A percentile compares a stretch with the other conserved stretches of the same genome.
phyloP scores from a whole-genome alignment of 2,797 vertebrate species.

The Acipenser ruthenus region DNA sequence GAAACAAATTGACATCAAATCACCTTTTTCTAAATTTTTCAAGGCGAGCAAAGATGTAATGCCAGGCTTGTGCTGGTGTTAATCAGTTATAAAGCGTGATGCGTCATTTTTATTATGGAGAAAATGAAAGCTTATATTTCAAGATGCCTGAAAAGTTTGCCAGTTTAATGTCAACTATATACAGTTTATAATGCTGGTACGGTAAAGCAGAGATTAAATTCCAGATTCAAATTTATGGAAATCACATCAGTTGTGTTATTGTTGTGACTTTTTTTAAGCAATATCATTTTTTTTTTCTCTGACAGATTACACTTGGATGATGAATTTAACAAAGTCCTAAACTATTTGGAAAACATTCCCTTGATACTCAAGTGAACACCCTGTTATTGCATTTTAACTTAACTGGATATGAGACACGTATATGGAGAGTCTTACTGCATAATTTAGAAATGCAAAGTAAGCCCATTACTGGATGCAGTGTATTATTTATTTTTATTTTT shows the following conservation, averaged over 20 bases:
- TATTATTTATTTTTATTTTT: conserved; percentile 23
- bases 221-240: conserved; percentile 73
- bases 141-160: conserved; percentile 60
- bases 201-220: conserved; percentile 72
- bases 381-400: conserved; percentile 64
- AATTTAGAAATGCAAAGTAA: conserved; percentile 15
- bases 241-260: conserved; percentile 68
- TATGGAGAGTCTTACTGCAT: conserved; percentile 36
- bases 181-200: conserved; percentile 66
- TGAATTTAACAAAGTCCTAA: conserved; percentile 62
- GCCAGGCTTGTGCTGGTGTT: not conserved
- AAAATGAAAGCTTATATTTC: conserved; percentile 57
- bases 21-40: not conserved
- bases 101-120: conserved; percentile 55
- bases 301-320: conserved; percentile 61
- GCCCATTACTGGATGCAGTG: conserved; percentile 28
- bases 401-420: conserved; percentile 62
- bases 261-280: conserved; percentile 53
- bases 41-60: not conserved
- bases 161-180: conserved; percentile 57
- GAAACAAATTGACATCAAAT: too few relatives aligned
- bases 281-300: conserved; percentile 47
- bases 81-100: not conserved
- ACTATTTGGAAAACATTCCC: conserved; percentile 54
- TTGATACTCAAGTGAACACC: conserved; percentile 44